Base-by-base conservation (phyloP, 2,113 vertebrate genomes). In the Takifugu bimaculatus region DNA sequence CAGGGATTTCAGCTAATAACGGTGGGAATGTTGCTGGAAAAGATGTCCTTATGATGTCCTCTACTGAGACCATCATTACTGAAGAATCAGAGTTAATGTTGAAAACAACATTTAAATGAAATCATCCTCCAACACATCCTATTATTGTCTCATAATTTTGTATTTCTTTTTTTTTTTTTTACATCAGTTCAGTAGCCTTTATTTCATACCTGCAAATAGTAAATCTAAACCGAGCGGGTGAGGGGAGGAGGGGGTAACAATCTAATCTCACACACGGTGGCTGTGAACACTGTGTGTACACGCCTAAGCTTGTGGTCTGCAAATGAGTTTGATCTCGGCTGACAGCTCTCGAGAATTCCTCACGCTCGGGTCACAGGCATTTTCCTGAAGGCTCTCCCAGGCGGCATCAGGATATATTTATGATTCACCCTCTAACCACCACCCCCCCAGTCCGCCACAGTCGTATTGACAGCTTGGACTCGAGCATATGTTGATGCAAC, bases 291-390 rank as follows among this genome's bases (percentile, higher is more conserved):
- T 42, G 51, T 69, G 77, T 81, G 80, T 79, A 73, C 77, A 78
- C 15, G 48, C 57, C 25, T 15, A 59, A 74, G 80, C 86, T 83
- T 79, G 84, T 85, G 82, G 79, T 80, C 67, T 53, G 73, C 72
- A 80, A 83, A 85, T 88, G 78, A 89, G 73, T 86, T 83, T 87
- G 77, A 89, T 90, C 79, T 72, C 27, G 9, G 75, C 79, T 87
- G 85, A 88, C 87, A 91, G 87, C 84, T 83, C 65, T 61, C 55
- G 78, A 82, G 82, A 80, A 75, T 87, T 80, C 77, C 77, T 78
- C 81, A 82, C 72, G 78, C 81, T 77, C 70, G 75, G 85, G 84
- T 87, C 83, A 78, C 78, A 80, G 75, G 79, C 76, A 80, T 84
- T 85, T 76, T 77, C 72, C 80, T 70, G 65, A 45, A 70, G 84